phyloP scores from a whole-genome alignment of 2,113 vertebrate species.

The Scophthalmus maximus region DNA sequence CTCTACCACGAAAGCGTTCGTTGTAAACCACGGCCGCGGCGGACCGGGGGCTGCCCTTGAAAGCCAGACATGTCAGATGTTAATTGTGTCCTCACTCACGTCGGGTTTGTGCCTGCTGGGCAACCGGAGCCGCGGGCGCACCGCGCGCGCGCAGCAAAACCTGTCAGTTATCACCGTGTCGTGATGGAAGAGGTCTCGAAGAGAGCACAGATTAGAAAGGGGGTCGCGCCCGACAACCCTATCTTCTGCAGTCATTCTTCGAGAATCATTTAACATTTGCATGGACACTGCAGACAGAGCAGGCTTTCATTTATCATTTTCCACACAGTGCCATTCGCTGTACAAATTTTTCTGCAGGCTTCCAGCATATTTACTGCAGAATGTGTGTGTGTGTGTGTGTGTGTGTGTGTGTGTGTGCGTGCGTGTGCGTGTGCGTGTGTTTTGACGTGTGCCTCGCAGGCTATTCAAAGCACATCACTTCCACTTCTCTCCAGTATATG shows the following conservation, averaged over 20 bases:
- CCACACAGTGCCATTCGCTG: not conserved
- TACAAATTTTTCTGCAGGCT: constrained; percentile 32
- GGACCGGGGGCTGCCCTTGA: constrained; percentile 4
- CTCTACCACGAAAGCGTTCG: not conserved
- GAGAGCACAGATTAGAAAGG: constrained; percentile 43
- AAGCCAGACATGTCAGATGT: constrained; percentile 34
- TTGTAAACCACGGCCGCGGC: not conserved
- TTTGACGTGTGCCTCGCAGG: constrained; percentile 35
- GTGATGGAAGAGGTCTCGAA: constrained; percentile 47
- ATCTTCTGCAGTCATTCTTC: not conserved
- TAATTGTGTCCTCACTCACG: constrained; percentile 47
- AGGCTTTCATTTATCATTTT: not conserved
- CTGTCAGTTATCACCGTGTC: constrained; percentile 60
- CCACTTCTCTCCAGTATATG: constrained; percentile 35
- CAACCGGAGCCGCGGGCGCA: constrained; percentile 14
- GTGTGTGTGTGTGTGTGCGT: not conserved
- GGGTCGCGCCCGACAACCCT: constrained; percentile 22
- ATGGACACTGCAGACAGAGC: not conserved
- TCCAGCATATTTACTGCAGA: constrained; percentile 30
- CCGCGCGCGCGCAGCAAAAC: not conserved
- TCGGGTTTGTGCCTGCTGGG: constrained; percentile 20
- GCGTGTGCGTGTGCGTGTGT: constrained; percentile 1
- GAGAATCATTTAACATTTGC: constrained; percentile 2
- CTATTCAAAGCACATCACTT: constrained; percentile 49
- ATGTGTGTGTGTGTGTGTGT: not conserved